A percentile compares a stretch with the other conserved stretches of the same genome.
Evolutionary conservation across 2,113 vertebrate species (phyloP).

Genomic region (Brachypodius melanocephalos): DNA sequence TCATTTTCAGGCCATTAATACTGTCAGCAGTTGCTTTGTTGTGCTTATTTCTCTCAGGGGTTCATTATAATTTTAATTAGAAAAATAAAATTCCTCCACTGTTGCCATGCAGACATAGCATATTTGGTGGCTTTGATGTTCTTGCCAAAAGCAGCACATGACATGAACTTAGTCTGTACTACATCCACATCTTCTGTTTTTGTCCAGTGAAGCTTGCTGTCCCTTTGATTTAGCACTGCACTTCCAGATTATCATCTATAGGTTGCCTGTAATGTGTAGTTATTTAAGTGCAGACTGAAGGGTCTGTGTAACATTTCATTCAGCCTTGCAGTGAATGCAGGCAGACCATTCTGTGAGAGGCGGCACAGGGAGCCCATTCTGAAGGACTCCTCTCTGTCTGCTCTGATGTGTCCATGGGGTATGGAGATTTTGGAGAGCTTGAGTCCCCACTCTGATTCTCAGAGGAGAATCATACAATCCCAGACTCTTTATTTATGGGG

Average conservation of each 20-base stretch:
- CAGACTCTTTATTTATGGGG: not conserved
- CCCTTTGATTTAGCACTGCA: not conserved
- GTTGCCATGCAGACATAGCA: not conserved
- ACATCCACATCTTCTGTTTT: not conserved
- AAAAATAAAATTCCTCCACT: not conserved
- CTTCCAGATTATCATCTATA: not conserved
- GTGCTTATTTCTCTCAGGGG: not conserved
- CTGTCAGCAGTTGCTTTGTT: not conserved
- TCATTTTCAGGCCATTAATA: not conserved
- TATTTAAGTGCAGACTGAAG: not conserved
- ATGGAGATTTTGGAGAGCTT: not conserved
- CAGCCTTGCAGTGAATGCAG: not conserved
- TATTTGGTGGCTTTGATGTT: slow-evolving; percentile 18
- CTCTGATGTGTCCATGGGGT: not conserved
- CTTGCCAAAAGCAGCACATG: not conserved
- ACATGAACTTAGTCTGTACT: not conserved
- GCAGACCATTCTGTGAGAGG: not conserved
- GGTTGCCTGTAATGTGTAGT: not conserved
- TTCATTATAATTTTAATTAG: not conserved
- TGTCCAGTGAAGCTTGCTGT: not conserved
- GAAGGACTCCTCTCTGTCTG: not conserved
- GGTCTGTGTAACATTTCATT: not conserved
- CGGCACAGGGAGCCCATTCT: not conserved
- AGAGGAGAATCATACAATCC: not conserved
- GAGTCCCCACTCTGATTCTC: not conserved